Evolutionary conservation across 2,797 vertebrate genomes (phyloP), one percentile per base, ranked within the genome.

Genomic region (Chromis chromis): DNA sequence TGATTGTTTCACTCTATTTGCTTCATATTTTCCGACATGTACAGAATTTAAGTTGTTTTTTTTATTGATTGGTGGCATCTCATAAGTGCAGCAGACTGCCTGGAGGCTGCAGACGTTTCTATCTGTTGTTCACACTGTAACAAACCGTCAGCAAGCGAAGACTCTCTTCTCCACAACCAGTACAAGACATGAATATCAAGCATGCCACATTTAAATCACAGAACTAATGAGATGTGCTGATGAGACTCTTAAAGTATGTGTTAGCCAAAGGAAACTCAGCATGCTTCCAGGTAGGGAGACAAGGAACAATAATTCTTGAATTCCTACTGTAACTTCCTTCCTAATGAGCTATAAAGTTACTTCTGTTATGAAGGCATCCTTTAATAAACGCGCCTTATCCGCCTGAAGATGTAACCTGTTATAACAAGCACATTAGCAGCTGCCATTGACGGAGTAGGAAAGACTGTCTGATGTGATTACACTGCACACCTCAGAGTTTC

Each of bases 401-500:
- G 66, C 52, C 33, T 50, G 46, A 75, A 83, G 67, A 72, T 76
- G 59, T 75, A 74, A 80, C 74, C 66, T 70, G 72, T 81, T 87
- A 49, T n/a, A 81, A 74, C 67, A 67, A 65, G 68, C 72, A 73
- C 86, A 87, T 86, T 79, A 85, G 74, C 76, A 73, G 59, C 78
- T 62, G 65, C 79, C 70, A 81, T 56, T 83, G 87, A 90, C 68
- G 65, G 67, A 81, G 74, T 55, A 66, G 74, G 78, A 76, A 65
- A 86, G 25, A 64, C 77, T 56, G 62, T 66, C 71, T 84, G 73
- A 91, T 81, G 76, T 74, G 80, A 90, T 90, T 88, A 91, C 52
- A 22, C 59, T 46, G 53, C 73, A 84, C 70, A 88, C 76, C 76
- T 86, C 83, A 60, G 65, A 80, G 66, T 83, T 74, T 83, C 54